A percentile compares a stretch with the other conserved stretches of the same genome.
phyloP scores from a whole-genome alignment of 2,797 vertebrate genomes.

The Phalanger gymnotis region DNA sequence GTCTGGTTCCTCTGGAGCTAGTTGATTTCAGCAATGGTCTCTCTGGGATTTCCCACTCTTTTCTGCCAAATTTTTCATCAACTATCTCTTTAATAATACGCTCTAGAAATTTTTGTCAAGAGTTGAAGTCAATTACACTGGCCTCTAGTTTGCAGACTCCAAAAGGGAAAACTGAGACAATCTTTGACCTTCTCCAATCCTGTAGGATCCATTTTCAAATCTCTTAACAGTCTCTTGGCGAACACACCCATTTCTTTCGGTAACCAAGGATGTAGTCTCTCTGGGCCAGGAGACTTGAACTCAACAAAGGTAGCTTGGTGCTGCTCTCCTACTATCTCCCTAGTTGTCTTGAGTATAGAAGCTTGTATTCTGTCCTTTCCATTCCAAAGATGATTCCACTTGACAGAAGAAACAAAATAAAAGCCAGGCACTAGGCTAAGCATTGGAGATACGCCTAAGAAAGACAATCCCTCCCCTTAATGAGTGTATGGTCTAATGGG shows the following conservation, averaged over 20 bases:
- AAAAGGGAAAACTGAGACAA: background rate
- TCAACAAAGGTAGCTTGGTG: background rate
- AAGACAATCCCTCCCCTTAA: background rate
- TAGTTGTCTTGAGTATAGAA: background rate
- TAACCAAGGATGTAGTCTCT: background rate
- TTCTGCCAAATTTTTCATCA: background rate
- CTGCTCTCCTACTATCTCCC: background rate
- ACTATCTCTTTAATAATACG: background rate
- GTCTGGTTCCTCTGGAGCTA: background rate
- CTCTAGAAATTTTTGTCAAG: background rate
- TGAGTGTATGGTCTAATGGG: background rate
- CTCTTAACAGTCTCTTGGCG: background rate
- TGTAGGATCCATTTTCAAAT: background rate
- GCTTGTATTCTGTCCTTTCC: background rate
- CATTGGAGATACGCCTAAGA: background rate
- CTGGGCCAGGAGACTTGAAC: background rate
- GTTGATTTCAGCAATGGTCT: background rate
- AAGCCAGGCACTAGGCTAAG: background rate
- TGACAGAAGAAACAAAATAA: background rate
- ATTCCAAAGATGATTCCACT: background rate
- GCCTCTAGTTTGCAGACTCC: background rate
- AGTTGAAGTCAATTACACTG: background rate
- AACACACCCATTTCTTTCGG: background rate
- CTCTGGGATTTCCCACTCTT: background rate
- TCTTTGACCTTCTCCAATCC: background rate